phyloP scores from a whole-genome alignment of 1,140 invertebrate genomes.

The Magallana gigas region DNA sequence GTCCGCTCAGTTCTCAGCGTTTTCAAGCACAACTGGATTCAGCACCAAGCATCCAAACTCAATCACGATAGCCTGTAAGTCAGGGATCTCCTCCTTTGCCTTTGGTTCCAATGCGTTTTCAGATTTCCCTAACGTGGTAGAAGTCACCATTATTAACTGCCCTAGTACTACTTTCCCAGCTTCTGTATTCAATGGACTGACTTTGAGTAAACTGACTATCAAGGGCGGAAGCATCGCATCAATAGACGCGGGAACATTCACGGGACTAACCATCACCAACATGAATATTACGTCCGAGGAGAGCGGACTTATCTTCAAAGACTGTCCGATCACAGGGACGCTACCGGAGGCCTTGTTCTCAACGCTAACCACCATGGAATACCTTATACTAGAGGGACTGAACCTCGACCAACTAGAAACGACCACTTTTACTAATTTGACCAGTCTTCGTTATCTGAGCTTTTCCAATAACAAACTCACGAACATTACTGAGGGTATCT shows the following conservation, averaged over 20 bases:
- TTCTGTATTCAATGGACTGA: conserved; percentile 20
- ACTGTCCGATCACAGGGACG: conserved; percentile 43
- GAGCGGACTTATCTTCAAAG: conserved; percentile 44
- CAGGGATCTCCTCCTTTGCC: conserved; percentile 3
- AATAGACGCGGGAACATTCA: conserved; percentile 34
- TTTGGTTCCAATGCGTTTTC: conserved; percentile 42
- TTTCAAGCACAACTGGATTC: conserved; percentile 13
- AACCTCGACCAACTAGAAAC: conserved; percentile 34
- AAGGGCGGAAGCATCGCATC: conserved; percentile 46
- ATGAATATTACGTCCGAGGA: conserved; percentile 33
- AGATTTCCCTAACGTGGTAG: conserved; percentile 1
- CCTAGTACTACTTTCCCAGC: background rate
- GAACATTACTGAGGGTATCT: conserved; percentile 42
- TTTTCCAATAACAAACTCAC: conserved; percentile 49
- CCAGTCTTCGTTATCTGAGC: conserved; percentile 22
- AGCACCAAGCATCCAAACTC: conserved; percentile 7
- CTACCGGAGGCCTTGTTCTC: conserved; percentile 39
- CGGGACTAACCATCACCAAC: conserved; percentile 32
- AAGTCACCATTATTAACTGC: conserved; percentile 41
- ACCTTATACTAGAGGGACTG: conserved; percentile 41
- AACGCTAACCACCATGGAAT: conserved; percentile 33
- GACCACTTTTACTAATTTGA: conserved; percentile 28
- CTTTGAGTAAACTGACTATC: conserved; percentile 41
- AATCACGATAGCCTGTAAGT: conserved; percentile 37
- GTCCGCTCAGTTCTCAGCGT: conserved; percentile 44